These are phyloP conservation scores for Atractosteus spatula DNA, from an alignment of 2,113 vertebrate species.

Conservation along the genomic window DNA sequence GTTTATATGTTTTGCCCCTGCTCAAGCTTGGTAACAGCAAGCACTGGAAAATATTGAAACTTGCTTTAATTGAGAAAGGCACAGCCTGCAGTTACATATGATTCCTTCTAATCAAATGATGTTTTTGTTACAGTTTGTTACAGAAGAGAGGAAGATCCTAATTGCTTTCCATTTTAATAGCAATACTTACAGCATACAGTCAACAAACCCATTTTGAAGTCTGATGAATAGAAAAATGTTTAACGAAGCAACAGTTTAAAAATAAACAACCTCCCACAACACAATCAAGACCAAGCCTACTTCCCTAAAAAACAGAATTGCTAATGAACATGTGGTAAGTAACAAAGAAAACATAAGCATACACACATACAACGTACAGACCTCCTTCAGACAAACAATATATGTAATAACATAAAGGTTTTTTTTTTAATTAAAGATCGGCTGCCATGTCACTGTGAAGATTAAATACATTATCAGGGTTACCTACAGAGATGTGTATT, in stretches of 20 bases:
- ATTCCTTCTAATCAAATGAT: neutral
- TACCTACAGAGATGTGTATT: too few relatives aligned
- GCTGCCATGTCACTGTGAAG: too few relatives aligned
- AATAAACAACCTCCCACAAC: neutral
- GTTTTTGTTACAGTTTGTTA: neutral
- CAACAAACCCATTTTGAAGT: neutral
- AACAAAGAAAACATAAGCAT: neutral
- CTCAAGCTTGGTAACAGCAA: too few relatives aligned
- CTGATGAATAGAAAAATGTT: conserved; percentile 3
- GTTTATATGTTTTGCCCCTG: too few relatives aligned
- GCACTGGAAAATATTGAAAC: too few relatives aligned
- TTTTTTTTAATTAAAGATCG: too few relatives aligned
- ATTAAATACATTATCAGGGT: too few relatives aligned
- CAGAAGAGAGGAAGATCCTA: too few relatives aligned
- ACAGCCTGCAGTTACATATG: too few relatives aligned
- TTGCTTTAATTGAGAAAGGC: too few relatives aligned
- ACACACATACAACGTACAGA: neutral
- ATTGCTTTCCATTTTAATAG: neutral
- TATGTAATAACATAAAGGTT: too few relatives aligned
- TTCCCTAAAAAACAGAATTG: neutral
- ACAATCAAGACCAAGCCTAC: neutral
- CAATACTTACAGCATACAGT: neutral
- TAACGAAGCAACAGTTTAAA: neutral
- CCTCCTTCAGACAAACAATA: too few relatives aligned
- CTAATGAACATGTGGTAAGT: conserved; percentile 2